Conservation (phyloP, 64 coral and sea anemone genomes). For the Montipora efflorescens region DNA sequence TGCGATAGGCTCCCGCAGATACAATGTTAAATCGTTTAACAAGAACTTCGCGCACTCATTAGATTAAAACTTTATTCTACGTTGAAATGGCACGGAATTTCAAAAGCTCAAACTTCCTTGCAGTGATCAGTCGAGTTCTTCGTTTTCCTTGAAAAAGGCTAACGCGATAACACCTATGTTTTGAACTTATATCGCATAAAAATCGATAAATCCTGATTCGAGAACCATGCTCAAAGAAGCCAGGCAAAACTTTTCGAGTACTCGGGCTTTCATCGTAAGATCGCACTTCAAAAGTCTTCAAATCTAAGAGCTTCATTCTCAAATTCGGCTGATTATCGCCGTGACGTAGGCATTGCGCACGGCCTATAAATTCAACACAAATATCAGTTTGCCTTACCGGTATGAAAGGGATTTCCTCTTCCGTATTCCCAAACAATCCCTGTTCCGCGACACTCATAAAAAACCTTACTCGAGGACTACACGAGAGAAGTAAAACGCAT, state of each 20-base stretch:
- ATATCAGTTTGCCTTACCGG: slow-evolving; percentile 23
- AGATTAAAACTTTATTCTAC: not conserved
- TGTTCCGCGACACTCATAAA: not conserved
- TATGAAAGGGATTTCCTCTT: not conserved
- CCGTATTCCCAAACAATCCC: not conserved
- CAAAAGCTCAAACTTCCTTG: not conserved
- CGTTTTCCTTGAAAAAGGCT: not conserved
- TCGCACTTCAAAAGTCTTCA: slow-evolving; percentile 23
- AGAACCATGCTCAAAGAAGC: not conserved
- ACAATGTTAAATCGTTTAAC: not conserved
- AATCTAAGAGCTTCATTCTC: slow-evolving; percentile 24
- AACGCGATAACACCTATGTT: slow-evolving; percentile 1
- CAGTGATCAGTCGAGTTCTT: not conserved
- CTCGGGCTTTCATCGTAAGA: not conserved
- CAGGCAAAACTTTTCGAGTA: not conserved
- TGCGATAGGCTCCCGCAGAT: not conserved
- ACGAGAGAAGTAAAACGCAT: not conserved
- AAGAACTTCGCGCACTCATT: not conserved
- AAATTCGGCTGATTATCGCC: slow-evolving; percentile 10
- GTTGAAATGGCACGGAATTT: not conserved
- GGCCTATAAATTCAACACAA: not conserved
- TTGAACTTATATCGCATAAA: not conserved
- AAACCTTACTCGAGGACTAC: slow-evolving; percentile 1
- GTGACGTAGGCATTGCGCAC: not conserved
- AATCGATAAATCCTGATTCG: not conserved